Base-by-base conservation (phyloP, 2,888 invertebrate genomes). In the Protodeltote pygarga region DNA sequence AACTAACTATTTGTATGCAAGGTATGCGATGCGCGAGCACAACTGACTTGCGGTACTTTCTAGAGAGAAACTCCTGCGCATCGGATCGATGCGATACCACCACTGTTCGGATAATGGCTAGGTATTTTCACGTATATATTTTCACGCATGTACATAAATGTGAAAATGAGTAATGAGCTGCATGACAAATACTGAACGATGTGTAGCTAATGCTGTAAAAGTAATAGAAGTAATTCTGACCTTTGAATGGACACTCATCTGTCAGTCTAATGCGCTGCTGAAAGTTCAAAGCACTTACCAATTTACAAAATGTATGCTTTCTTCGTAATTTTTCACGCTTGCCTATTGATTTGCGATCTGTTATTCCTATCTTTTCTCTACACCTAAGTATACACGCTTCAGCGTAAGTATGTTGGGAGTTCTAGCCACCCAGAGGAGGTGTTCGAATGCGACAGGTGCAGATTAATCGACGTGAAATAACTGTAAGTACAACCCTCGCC, bases 41-140 rank as follows among this genome's bases (percentile, higher is more conserved):
- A 75, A 83, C 87, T 83, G 79, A 73, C 79, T 84, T 83, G 83
- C 84, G 85, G 87, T 84, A 91, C 93, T 93, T 93, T 93, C 93
- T 92, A 87, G 77, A 83, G 92, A 93, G 92, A 93, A 92, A 92
- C 87, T 89, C 85, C 82, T 81, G 85, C 80, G 80, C 76, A 76
- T 64, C 74, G 71, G 63, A 75, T 75, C 73, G 71, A 69, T 73
- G 67, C 75, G 71, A 75, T 73, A 73, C 75, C 75, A 78, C 79
- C 69, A 78, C 76, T 73, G 70, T 68, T 63, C 75, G 69, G 38
- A 45, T 67, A 52, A 52, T 53, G 48, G 38, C 51, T 51, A 44
- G 49, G 42, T 64, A 61, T 67, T 68, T 64, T 60, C 73, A 72
- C 73, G 51, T 69, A 53, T 60, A 63, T 63, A 50, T 67, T 78